These are phyloP conservation scores for Semnornis frantzii DNA, from an alignment of 2,113 vertebrate species.

Conservation along the genomic window DNA sequence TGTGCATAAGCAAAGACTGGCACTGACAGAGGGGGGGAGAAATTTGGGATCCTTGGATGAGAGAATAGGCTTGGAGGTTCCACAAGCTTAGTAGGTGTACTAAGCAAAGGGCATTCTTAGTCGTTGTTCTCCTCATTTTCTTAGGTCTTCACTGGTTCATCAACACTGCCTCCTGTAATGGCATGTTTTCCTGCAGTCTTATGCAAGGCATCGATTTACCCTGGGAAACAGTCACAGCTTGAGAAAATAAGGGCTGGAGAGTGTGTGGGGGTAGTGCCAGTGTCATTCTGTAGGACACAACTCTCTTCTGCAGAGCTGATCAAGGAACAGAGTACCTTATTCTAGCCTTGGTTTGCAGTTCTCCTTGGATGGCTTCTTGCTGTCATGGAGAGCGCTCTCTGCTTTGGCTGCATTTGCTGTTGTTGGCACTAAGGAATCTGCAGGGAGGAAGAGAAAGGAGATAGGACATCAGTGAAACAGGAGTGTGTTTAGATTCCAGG, in stretches of 20 bases:
- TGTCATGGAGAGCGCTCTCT: neutral
- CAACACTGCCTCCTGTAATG: neutral
- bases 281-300: neutral
- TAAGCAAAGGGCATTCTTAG: neutral
- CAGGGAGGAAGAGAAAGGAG: neutral
- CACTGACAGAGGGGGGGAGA: neutral
- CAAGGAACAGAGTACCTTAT: rapidly evolving
- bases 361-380: neutral
- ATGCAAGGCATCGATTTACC: neutral
- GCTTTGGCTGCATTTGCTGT: neutral
- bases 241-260: neutral
- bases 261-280: rapidly evolving
- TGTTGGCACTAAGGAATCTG: neutral
- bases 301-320: neutral
- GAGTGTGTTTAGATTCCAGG: neutral
- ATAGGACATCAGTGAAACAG: neutral
- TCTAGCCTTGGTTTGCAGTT: neutral
- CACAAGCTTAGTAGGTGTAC: neutral
- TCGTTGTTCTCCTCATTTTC: neutral
- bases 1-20: neutral
- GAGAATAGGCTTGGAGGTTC: neutral
- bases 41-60: neutral
- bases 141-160: neutral
- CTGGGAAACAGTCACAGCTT: neutral
- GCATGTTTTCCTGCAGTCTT: neutral